phyloP scores from a whole-genome alignment of 2,113 vertebrate genomes.

The Semicossyphus pulcher region DNA sequence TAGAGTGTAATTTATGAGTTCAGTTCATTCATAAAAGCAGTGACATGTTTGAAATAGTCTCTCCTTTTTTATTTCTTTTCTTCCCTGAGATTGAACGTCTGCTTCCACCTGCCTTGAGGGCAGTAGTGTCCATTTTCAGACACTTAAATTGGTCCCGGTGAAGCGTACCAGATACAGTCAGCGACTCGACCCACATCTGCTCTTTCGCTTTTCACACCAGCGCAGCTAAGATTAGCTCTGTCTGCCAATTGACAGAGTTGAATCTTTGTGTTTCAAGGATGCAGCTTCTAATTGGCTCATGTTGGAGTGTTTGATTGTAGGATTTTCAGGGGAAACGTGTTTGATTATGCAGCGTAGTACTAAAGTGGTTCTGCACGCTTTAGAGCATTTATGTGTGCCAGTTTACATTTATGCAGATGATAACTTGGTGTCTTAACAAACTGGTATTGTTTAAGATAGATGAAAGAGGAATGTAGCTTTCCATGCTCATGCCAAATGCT shows the following conservation, averaged over 20 bases:
- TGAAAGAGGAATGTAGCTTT: conserved; percentile 21
- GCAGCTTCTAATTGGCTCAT: conserved; percentile 12
- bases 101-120: neutral
- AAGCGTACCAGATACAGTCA: neutral
- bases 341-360: conserved; percentile 44
- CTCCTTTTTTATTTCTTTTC: neutral
- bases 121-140: neutral
- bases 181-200: conserved; percentile 18
- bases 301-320: conserved; percentile 27
- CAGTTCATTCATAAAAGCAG: neutral
- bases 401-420: neutral
- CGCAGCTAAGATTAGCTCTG: conserved; percentile 41
- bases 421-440: neutral
- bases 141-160: conserved; percentile 16
- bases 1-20: neutral
- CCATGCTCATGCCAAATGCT: conserved; percentile 40
- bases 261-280: conserved; percentile 18
- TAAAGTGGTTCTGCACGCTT: conserved; percentile 12
- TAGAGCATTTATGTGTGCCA: conserved; percentile 27
- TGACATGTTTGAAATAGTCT: neutral
- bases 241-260: neutral
- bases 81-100: too few species aligned
- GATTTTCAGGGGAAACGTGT: conserved; percentile 55
- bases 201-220: conserved; percentile 14
- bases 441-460: neutral